Evolutionary conservation across 2,888 invertebrate genomes (phyloP).

Genomic region (Harmothoe impar): DNA sequence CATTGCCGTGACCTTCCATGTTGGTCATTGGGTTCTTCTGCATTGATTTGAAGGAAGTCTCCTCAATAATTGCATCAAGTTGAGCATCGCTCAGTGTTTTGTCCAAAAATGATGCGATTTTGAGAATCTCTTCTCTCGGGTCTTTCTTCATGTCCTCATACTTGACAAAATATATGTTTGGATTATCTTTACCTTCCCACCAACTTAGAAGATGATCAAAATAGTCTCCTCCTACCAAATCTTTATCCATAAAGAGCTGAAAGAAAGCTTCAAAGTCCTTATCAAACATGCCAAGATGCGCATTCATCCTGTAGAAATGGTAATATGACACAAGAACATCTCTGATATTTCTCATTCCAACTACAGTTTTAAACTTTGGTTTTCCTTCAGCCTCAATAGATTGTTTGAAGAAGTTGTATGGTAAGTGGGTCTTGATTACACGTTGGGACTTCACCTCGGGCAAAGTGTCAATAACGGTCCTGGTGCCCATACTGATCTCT

Average conservation of each 20-base stretch:
- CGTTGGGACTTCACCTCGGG: neutral
- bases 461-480: neutral
- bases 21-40: slow-evolving; percentile 81
- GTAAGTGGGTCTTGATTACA: slow-evolving; percentile 61
- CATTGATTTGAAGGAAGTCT: slow-evolving; percentile 78
- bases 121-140: slow-evolving; percentile 13
- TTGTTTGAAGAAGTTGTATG: slow-evolving; percentile 19
- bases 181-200: slow-evolving; percentile 58
- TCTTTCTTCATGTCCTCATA: slow-evolving; percentile 65
- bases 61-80: slow-evolving; percentile 73
- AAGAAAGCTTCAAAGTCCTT: slow-evolving; percentile 61
- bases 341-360: slow-evolving; percentile 65
- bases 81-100: slow-evolving; percentile 66
- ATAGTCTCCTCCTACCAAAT: slow-evolving; percentile 60
- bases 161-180: no score
- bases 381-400: neutral
- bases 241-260: slow-evolving; percentile 20
- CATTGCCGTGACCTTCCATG: slow-evolving; percentile 78
- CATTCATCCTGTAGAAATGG: slow-evolving; percentile 63
- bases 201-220: slow-evolving; percentile 62
- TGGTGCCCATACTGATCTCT: no score
- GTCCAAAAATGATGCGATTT: slow-evolving; percentile 89
- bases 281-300: slow-evolving; percentile 37
- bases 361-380: slow-evolving; percentile 27
- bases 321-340: slow-evolving; percentile 65